Evolutionary conservation across 92 coral and sea anemone genomes (phyloP).

Genomic region (Epizoanthus ramosus): DNA sequence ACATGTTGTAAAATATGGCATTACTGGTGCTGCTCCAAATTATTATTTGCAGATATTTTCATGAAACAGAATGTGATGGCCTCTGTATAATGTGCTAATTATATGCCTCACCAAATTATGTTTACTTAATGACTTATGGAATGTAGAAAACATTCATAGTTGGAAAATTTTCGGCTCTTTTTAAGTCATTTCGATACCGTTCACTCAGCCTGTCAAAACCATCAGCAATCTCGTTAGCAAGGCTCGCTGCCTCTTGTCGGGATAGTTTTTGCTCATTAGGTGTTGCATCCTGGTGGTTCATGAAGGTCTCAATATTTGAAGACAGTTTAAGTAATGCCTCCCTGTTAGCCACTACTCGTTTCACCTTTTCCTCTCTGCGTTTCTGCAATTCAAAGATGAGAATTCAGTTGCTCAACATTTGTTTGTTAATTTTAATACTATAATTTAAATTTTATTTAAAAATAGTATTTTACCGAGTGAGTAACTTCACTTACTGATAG

Average conservation of each 20-base stretch:
- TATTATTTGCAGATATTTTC: neutral
- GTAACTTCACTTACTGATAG: too few relatives aligned
- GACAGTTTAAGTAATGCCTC: constrained; percentile 80
- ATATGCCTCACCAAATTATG: too few relatives aligned
- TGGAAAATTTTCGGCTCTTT: constrained; percentile 79
- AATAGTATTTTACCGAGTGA: too few relatives aligned
- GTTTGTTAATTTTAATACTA: too few relatives aligned
- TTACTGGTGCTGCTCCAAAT: too few relatives aligned
- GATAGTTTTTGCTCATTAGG: constrained; percentile 39
- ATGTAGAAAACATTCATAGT: constrained; percentile 10
- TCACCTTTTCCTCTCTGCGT: constrained; percentile 67
- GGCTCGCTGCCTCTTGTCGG: constrained; percentile 60
- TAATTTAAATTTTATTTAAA: too few relatives aligned
- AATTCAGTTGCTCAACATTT: too few relatives aligned
- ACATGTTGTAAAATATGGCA: too few relatives aligned
- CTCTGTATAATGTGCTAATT: too few relatives aligned
- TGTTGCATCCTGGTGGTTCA: constrained; percentile 36
- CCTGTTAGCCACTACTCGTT: constrained; percentile 69
- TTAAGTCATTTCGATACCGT: constrained; percentile 73
- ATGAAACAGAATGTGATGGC: neutral
- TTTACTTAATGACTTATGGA: neutral
- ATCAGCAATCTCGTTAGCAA: constrained; percentile 90
- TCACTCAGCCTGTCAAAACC: constrained; percentile 78
- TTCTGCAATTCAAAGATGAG: constrained; percentile 43
- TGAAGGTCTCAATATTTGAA: constrained; percentile 72